Base-by-base conservation (phyloP, 37 sponge, comb jelly and placozoan species). In the Mnemiopsis leidyi region DNA sequence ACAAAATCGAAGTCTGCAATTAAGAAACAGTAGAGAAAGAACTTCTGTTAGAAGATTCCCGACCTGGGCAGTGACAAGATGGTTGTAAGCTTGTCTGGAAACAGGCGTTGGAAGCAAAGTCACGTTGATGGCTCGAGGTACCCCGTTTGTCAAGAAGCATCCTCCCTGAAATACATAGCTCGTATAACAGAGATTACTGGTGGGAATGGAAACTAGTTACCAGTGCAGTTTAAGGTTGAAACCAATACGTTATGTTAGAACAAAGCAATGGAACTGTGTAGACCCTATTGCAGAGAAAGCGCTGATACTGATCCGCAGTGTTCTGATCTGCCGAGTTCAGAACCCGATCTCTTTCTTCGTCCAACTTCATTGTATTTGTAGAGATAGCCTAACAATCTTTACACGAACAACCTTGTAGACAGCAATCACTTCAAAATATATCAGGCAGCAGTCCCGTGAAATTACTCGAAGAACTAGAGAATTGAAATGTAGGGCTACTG, bases 231-330 rank as follows among this genome's bases (percentile, higher is more conserved):
- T n/a, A n/a, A n/a, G n/a, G n/a, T n/a, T n/a, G n/a, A n/a, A n/a
- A n/a, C n/a, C n/a, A n/a, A n/a, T n/a, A n/a, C n/a, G n/a, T n/a
- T n/a, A n/a, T n/a, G n/a, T n/a, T n/a, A n/a, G n/a, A n/a, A n/a
- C n/a, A n/a, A n/a, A n/a, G n/a, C n/a, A n/a, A n/a, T n/a, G n/a
- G 21, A 5, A 18, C 5, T 71, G 30, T 23, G 30, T 71, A 23
- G 3, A 71, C 75, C 75, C 20, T 71, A 28, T 71, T 71, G 75
- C 30, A 71, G 75, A 71, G 75, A 18, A 71, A 71, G 5, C 75
- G 75, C 20, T 28, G 25, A 25, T 71, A 71, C 30, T 71, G 75
- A 29, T 71, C 75, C 3, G 75, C 75, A 29, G 75, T 71, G n/a
- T 25, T 18, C 75, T 71, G 75, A 18, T 71, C 75, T 29, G 75